phyloP scores from a whole-genome alignment of 2,888 invertebrate species.

The Trachelus stipa region DNA sequence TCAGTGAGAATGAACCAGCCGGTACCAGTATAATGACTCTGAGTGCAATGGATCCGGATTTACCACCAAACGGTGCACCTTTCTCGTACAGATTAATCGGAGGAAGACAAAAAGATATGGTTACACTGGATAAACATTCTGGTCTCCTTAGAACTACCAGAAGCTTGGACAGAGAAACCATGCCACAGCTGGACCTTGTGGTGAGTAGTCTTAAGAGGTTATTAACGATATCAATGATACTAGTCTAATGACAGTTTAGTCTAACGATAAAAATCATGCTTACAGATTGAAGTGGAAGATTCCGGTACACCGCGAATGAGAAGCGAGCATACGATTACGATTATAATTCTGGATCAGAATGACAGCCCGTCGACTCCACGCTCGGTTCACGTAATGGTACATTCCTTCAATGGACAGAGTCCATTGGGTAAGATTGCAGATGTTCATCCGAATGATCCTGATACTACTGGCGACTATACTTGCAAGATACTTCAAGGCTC shows the following conservation, averaged over 20 bases:
- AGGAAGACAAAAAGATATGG: slow-evolving; percentile 80
- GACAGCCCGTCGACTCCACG: slow-evolving; percentile 90
- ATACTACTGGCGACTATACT: slow-evolving; percentile 88
- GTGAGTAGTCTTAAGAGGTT: slow-evolving; percentile 53
- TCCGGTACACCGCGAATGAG: slow-evolving; percentile 86
- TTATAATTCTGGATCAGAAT: slow-evolving; percentile 87
- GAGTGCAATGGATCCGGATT: slow-evolving; percentile 89
- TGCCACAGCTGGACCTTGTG: slow-evolving; percentile 78
- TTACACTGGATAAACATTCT: slow-evolving; percentile 82
- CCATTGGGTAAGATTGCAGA: slow-evolving; percentile 89
- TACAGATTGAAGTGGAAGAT: slow-evolving; percentile 84
- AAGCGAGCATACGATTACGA: slow-evolving; percentile 81
- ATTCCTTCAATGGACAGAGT: slow-evolving; percentile 80
- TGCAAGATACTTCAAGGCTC: slow-evolving; percentile 82
- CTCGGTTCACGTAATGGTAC: slow-evolving; percentile 83
- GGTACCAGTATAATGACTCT: slow-evolving; percentile 86
- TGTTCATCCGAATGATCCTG: slow-evolving; percentile 92
- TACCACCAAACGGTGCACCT: slow-evolving; percentile 91
- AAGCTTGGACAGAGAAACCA: slow-evolving; percentile 85
- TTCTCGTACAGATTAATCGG: slow-evolving; percentile 85
- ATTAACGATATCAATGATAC: background rate
- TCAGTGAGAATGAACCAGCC: slow-evolving; percentile 88
- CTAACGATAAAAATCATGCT: slow-evolving; percentile 16
- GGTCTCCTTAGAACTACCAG: slow-evolving; percentile 84
- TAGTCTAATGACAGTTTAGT: slow-evolving; percentile 5